Conservation (phyloP, 2,797 vertebrate species). For the Acrossocheilus fasciatus region DNA sequence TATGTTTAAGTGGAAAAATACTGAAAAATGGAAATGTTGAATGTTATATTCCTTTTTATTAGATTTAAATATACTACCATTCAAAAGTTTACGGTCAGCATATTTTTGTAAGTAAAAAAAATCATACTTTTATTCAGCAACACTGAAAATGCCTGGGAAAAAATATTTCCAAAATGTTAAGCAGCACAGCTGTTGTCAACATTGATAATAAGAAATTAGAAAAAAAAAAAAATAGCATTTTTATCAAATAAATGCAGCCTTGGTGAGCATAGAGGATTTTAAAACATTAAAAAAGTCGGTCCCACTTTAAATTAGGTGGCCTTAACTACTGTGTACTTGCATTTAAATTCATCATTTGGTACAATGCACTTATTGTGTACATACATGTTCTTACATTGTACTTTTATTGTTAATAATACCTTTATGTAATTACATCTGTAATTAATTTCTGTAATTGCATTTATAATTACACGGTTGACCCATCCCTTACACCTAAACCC, state of each 20-base stretch:
- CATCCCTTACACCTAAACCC: too few relatives aligned
- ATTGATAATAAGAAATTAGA: background rate
- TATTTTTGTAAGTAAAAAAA: background rate
- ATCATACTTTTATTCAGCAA: background rate
- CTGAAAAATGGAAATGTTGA: background rate
- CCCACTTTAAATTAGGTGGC: too few relatives aligned
- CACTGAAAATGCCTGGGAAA: background rate
- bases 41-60: background rate
- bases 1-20: background rate
- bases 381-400: too few relatives aligned
- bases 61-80: background rate
- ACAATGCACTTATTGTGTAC: too few relatives aligned
- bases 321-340: too few relatives aligned
- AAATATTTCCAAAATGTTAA: background rate
- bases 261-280: too few relatives aligned
- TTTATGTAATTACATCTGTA: too few relatives aligned
- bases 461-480: too few relatives aligned
- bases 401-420: too few relatives aligned
- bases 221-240: too few relatives aligned
- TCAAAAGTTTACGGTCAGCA: background rate
- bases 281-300: background rate
- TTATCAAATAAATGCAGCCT: background rate
- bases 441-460: too few relatives aligned
- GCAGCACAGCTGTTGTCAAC: background rate
- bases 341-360: too few relatives aligned